Percentiles rank a stretch among this genome's conserved stretches.
Conservation (phyloP, 2,797 vertebrate species). For the Poecilia velifera region DNA sequence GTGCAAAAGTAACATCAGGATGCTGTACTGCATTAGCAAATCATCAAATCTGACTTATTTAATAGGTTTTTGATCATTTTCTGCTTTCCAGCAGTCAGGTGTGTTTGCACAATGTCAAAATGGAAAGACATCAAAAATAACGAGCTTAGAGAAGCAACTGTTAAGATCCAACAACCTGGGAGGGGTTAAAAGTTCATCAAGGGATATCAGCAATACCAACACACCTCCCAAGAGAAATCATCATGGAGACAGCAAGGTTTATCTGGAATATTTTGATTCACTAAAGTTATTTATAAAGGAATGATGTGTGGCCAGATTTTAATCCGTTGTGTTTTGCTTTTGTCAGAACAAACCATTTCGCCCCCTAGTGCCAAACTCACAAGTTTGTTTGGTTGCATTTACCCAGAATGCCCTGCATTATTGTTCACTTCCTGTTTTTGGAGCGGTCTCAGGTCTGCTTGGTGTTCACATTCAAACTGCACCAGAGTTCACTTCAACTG, state of each 20-base stretch:
- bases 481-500: too few species aligned
- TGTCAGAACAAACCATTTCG: too few species aligned
- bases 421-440: too few species aligned
- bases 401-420: too few species aligned
- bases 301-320: neutral
- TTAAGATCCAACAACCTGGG: neutral
- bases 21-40: neutral
- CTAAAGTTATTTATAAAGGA: neutral
- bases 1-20: neutral
- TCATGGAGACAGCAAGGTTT: neutral
- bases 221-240: neutral
- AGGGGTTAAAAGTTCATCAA: neutral
- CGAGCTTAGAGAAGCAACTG: neutral
- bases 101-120: neutral
- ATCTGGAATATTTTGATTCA: neutral
- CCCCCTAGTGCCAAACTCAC: too few species aligned
- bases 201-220: neutral
- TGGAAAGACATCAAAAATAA: neutral
- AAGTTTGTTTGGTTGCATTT: too few species aligned
- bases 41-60: neutral
- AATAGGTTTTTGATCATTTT: neutral
- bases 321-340: too few species aligned
- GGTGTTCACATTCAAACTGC: too few species aligned
- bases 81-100: neutral
- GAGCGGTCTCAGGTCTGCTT: too few species aligned